Percentiles rank a stretch among this genome's conserved stretches.
phyloP scores from a whole-genome alignment of 2,113 vertebrate species.

The Ceyx cyanopectus region DNA sequence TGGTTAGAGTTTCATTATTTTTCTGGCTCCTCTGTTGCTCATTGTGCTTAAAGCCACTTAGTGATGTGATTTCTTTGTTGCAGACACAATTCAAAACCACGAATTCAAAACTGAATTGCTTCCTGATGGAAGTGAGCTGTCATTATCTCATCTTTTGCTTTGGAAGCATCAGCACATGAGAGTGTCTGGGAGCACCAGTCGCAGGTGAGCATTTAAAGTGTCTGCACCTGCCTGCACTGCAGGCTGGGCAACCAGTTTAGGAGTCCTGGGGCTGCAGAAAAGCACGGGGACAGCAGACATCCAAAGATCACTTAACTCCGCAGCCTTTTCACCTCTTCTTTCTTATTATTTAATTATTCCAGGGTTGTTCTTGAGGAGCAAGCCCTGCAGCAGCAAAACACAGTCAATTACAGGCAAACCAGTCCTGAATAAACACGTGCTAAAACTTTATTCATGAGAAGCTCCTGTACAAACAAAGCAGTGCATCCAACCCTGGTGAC shows the following conservation, averaged over 20 bases:
- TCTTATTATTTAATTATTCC: background rate
- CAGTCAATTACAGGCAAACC: background rate
- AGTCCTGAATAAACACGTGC: background rate
- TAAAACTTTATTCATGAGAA: background rate
- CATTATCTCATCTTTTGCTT: background rate
- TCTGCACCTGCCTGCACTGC: background rate
- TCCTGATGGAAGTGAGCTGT: background rate
- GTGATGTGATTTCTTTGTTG: background rate
- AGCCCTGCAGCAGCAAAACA: background rate
- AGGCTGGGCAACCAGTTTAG: background rate
- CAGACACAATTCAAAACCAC: background rate
- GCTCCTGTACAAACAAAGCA: background rate
- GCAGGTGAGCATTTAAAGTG: background rate
- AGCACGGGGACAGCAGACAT: background rate
- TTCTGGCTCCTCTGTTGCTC: background rate
- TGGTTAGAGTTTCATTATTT: background rate
- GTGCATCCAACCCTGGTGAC: background rate
- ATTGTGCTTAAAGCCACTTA: background rate
- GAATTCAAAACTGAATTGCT: background rate
- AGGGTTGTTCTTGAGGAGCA: background rate
- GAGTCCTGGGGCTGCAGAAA: background rate
- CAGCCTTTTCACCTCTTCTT: background rate
- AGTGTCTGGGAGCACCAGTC: background rate
- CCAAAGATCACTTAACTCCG: background rate
- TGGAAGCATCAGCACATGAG: background rate